A percentile compares a stretch with the other conserved stretches of the same genome.
These are phyloP conservation scores for Simalia tracyae DNA, from an alignment of 2,797 vertebrate genomes.

Conservation along the genomic window DNA sequence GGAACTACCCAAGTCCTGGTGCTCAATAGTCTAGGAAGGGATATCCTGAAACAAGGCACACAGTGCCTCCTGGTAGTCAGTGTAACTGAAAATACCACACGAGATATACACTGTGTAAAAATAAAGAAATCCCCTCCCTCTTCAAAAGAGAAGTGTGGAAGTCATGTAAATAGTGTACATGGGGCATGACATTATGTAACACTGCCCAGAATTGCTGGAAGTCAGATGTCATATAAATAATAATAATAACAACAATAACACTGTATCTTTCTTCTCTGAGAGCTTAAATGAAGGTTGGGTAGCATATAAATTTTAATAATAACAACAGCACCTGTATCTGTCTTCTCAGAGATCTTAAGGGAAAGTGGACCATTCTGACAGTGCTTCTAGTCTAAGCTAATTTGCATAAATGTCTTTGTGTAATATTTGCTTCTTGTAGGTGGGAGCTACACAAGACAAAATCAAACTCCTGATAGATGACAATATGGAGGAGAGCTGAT, in stretches of 20 bases:
- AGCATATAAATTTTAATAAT: too few species aligned
- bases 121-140: neutral
- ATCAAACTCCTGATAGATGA: neutral
- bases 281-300: too few species aligned
- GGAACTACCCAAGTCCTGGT: neutral
- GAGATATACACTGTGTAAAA: neutral
- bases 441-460: slow-evolving; percentile 26
- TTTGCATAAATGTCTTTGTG: neutral
- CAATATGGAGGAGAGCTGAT: slow-evolving; percentile 45
- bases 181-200: neutral
- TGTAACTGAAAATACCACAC: neutral
- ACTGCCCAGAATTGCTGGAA: neutral
- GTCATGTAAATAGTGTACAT: neutral
- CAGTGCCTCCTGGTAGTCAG: neutral
- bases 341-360: neutral
- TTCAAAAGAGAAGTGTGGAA: neutral
- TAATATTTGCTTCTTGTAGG: neutral
- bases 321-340: neutral
- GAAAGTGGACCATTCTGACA: neutral
- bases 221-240: neutral
- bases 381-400: neutral
- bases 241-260: neutral
- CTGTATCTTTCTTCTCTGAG: too few species aligned
- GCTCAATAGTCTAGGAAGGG: neutral
- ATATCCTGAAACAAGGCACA: neutral